These are phyloP conservation scores for Ictidomys tridecemlineatus DNA, from an alignment of 2,113 vertebrate species.

Conservation along the genomic window DNA sequence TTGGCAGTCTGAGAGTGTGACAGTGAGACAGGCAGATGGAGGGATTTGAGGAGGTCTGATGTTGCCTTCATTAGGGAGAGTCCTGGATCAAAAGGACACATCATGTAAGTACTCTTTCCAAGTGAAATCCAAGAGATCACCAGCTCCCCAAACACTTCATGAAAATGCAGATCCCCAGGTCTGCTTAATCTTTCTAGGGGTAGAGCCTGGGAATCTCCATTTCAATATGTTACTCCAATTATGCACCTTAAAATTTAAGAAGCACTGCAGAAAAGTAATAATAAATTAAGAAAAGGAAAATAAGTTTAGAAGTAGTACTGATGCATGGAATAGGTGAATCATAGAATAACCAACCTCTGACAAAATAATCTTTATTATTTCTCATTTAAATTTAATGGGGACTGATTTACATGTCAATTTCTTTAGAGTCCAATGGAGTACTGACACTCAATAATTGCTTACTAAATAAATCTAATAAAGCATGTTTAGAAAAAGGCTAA, in stretches of 20 bases:
- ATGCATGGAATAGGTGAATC: background rate
- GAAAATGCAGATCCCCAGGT: background rate
- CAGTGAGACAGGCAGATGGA: background rate
- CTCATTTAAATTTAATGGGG: background rate
- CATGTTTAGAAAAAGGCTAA: background rate
- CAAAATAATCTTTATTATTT: background rate
- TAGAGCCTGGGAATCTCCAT: background rate
- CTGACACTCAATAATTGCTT: background rate
- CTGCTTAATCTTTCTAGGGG: background rate
- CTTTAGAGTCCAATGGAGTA: background rate
- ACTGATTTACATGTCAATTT: background rate
- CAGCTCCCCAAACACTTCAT: background rate
- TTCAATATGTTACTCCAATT: background rate
- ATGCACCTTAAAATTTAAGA: background rate
- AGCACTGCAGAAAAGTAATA: background rate
- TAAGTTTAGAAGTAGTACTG: background rate
- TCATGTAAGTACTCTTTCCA: background rate
- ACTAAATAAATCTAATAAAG: background rate
- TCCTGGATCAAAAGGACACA: background rate
- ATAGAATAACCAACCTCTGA: background rate
- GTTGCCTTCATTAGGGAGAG: background rate
- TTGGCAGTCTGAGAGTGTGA: background rate
- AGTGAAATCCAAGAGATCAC: background rate
- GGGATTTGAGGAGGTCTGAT: rapidly evolving
- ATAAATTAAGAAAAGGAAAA: background rate